Percentiles rank a stretch among this genome's conserved stretches.
Evolutionary conservation across 2,113 vertebrate species (phyloP).

Genomic region (Tachycineta bicolor): DNA sequence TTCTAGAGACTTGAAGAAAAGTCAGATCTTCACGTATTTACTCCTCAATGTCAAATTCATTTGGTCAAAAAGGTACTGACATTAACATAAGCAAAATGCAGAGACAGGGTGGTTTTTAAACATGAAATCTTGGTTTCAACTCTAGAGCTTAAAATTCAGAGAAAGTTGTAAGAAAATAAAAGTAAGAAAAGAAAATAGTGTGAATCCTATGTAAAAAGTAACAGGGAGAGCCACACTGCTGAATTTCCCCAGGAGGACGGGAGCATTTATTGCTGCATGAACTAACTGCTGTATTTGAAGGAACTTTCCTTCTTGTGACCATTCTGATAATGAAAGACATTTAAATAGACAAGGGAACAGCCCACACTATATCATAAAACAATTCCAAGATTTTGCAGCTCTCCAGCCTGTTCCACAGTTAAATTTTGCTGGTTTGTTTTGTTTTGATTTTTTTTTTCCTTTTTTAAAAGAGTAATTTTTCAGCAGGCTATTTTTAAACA

Average conservation of each 20-base stretch:
- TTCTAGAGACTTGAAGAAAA: background rate
- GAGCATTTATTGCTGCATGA: too few species aligned
- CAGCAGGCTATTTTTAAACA: constrained; percentile 23
- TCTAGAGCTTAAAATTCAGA: constrained; percentile 6
- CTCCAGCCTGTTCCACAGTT: background rate
- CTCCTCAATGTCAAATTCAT: background rate
- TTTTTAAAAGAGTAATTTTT: constrained; percentile 41
- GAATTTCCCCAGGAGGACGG: too few species aligned
- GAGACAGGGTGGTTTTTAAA: background rate
- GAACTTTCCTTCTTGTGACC: too few species aligned
- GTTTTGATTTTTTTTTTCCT: background rate
- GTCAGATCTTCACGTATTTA: background rate
- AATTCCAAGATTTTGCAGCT: constrained; percentile 39
- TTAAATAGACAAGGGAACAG: too few species aligned
- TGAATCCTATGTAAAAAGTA: background rate
- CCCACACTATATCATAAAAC: background rate
- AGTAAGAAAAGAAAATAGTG: too few species aligned
- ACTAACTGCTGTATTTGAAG: too few species aligned
- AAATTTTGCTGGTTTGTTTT: background rate
- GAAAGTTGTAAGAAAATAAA: background rate
- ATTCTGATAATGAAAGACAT: too few species aligned
- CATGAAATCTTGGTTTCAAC: background rate
- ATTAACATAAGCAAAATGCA: background rate
- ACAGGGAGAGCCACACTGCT: background rate
- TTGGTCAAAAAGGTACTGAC: background rate